phyloP scores from a whole-genome alignment of 2,797 vertebrate genomes.

The Malacoctenus gilli region DNA sequence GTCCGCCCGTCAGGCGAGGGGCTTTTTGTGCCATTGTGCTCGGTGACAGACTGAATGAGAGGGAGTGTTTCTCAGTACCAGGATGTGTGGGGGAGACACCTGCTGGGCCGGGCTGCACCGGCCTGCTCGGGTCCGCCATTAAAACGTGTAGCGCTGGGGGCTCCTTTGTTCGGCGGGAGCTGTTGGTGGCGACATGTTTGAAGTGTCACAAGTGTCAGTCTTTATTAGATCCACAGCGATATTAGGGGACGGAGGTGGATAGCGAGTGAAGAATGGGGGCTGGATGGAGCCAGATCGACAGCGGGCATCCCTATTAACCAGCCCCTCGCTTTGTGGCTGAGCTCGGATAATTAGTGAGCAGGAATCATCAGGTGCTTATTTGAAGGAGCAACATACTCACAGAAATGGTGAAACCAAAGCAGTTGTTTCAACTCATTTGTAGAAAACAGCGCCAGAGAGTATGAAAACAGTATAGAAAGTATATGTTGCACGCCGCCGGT shows the following conservation, averaged over 20 bases:
- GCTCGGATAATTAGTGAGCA: constrained; percentile 2
- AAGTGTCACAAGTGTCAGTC: constrained; percentile 92
- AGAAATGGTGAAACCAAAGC: constrained; percentile 14
- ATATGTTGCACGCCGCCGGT: constrained; percentile 19
- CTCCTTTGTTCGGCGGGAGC: constrained; percentile 87
- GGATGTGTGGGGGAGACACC: constrained; percentile 90
- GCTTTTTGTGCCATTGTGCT: constrained; percentile 88
- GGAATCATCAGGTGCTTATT: constrained; percentile 28
- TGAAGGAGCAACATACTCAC: constrained; percentile 32
- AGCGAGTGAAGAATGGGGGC: constrained; percentile 32
- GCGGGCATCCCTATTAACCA: constrained; percentile 14
- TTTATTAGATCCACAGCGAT: constrained; percentile 87
- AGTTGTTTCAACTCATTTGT: constrained; percentile 17
- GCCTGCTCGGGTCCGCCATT: constrained; percentile 85
- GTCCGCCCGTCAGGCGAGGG: constrained; percentile 77
- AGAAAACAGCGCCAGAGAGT: constrained; percentile 5
- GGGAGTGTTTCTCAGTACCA: constrained; percentile 89
- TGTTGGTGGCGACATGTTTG: constrained; percentile 89
- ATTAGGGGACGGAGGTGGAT: constrained; percentile 60
- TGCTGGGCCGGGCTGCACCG: constrained; percentile 91
- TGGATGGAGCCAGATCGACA: constrained; percentile 29
- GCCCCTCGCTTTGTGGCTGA: constrained; percentile 33
- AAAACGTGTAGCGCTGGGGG: constrained; percentile 84
- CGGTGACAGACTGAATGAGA: constrained; percentile 91
- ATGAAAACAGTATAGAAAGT: constrained; percentile 14